Conservation (phyloP, 37 sponge, comb jelly and placozoan species). For the Bolinopsis microptera region DNA sequence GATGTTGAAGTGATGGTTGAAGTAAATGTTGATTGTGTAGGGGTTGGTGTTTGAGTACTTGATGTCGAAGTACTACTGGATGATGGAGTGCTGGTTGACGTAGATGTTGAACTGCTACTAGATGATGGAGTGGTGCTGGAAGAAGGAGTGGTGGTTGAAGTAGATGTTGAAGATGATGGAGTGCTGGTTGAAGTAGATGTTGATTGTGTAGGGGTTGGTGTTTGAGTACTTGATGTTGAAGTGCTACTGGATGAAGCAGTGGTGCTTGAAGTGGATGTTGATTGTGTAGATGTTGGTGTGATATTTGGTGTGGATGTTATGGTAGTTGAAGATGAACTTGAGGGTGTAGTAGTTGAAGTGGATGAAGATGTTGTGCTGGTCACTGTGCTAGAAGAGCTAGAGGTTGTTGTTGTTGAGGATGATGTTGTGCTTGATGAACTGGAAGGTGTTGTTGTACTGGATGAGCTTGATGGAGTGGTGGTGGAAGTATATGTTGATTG, state of each 20-base stretch:
- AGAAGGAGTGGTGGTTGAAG: background rate
- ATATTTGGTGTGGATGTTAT: too few species aligned
- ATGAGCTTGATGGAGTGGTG: too few species aligned
- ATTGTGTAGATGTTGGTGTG: too few species aligned
- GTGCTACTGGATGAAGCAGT: background rate
- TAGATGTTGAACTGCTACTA: too few species aligned
- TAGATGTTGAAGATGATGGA: background rate
- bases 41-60: too few species aligned
- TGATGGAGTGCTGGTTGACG: too few species aligned
- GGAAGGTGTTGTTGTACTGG: background rate
- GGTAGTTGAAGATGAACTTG: background rate
- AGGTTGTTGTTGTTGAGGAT: background rate
- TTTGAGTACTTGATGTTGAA: background rate
- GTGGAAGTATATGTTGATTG: background rate
- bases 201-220: background rate
- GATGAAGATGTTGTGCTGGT: background rate
- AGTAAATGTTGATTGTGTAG: too few species aligned
- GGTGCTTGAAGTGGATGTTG: too few species aligned
- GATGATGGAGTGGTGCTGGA: background rate
- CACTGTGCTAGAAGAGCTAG: background rate
- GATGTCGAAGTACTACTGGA: too few species aligned
- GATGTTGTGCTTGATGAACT: background rate
- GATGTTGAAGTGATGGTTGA: too few species aligned
- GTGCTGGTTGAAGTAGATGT: constrained; percentile 1
- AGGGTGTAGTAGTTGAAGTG: background rate